Evolutionary conservation across 2,113 vertebrate species (phyloP), one percentile per base, ranked within the genome.

Genomic region (Ochotona curzoniae): DNA sequence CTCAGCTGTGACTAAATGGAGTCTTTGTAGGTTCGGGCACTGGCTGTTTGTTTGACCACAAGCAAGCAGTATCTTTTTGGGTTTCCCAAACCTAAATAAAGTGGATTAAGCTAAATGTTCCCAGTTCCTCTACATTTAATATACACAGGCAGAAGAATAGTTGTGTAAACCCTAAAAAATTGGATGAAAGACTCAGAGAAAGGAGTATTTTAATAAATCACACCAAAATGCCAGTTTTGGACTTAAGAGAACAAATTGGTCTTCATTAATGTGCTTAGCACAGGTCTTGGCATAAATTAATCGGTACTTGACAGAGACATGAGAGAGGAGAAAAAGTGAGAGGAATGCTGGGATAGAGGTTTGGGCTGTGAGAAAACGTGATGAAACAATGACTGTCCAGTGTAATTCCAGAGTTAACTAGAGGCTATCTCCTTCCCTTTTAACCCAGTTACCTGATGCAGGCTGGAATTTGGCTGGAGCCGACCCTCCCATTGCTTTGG

Each of bases 391-490:
- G 49, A 78, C 61, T 12, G 25, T 3, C 76, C 9, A 7, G 28
- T 69, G 18, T 90, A 20, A 88, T 67, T 38, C 49, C 49, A 70
- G 49, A 88, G 38, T 82, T 92, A 57, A 28, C 32, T 20, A 63
- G 35, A n/a, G 32, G 44, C 93, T n/a, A 89, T 23, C 78, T 89
- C 51, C 25, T 94, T 85, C 88, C 64, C 51, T 83, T 75, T 32
- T 11, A 82, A 26, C 83, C 38, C 1, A 3, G 8, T 93, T 98
- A 99, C 99, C 99, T 98, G 98, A 97, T 11, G 98, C 30, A 75
- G 98, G 71, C 5, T 98, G 98, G 90, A 95, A 97, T 98, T 98
- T 98, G 96, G 98, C 96, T 94, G 98, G 88, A 94, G 97, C 90
- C 73, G 98, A 83, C 71, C 98, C 98, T 60, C 97, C 98, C 35